A percentile compares a stretch with the other conserved stretches of the same genome.
These are phyloP conservation scores for Microctonus aethiopoides DNA, from an alignment of 2,888 invertebrate species.

Conservation along the genomic window DNA sequence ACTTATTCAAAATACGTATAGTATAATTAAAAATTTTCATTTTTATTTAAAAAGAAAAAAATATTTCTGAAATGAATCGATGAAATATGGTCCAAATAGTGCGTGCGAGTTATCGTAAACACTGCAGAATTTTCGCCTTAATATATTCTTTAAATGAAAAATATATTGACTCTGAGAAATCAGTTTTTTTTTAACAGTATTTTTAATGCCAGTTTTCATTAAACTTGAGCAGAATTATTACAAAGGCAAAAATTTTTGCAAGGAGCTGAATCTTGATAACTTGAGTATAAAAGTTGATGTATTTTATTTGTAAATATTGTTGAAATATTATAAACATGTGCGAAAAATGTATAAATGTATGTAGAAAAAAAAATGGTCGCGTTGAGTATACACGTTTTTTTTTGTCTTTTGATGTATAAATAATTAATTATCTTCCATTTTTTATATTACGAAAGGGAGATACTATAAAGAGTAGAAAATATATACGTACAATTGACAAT, in stretches of 20 bases:
- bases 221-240: background rate
- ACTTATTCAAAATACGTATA: background rate
- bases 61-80: background rate
- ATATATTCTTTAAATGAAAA: constrained; percentile 5
- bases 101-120: background rate
- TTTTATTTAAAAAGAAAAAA: background rate
- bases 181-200: constrained; percentile 6
- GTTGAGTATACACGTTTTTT: constrained; percentile 5
- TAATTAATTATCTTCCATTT: background rate
- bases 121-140: background rate
- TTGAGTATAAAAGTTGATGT: constrained; percentile 6
- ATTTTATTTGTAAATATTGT: constrained; percentile 48
- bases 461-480: background rate
- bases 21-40: background rate
- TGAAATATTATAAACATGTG: constrained; percentile 34
- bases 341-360: background rate
- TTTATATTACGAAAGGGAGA: no score
- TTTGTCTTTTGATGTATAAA: background rate
- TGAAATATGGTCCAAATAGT: background rate
- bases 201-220: background rate
- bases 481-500: background rate
- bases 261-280: constrained; percentile 29
- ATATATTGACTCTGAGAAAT: background rate
- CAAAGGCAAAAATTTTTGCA: background rate
- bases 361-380: background rate